Evolutionary conservation across 2,113 vertebrate genomes (phyloP), one percentile per base, ranked within the genome.

Genomic region (Entomyzon cyanotis): DNA sequence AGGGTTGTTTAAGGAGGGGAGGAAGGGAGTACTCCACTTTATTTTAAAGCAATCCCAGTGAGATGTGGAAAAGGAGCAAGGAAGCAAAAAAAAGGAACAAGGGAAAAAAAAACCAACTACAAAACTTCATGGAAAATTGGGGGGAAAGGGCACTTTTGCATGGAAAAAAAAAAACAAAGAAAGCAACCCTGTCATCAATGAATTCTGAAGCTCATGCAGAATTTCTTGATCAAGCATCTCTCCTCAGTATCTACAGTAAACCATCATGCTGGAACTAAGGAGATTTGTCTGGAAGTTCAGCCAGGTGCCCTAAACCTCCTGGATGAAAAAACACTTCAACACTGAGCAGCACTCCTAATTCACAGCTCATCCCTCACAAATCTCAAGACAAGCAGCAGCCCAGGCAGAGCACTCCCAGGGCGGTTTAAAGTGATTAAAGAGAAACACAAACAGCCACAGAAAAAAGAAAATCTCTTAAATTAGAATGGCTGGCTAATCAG

Each of bases 11-110:
- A 16, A 37, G 14, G 78, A 31, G 6, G 7, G 14, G 9, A 46
- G 12, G 7, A 24, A 47, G 5, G 5, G 4, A 12, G 6, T 60
- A 5, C 1, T 2, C 9, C 4, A 19, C 11, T 42, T n/a, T 35
- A 42, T 30, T 41, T 59, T 65, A 24, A 42, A 75, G 19, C 46
- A 23, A 19, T 68, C 28, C 25, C 73, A 60, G 44, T 39, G 5
- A 18, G 4, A 64, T 23, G 28, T 55, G 17, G 30, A 69, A 64
- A 89, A 77, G 16, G 15, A 44, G 16, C 42, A 44, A 44, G 42
- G 42, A 17, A 17, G 16, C 15, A 47, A 47, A 47, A 47, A 47
- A 22, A 47, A 46, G 18, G 14, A 73, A 60, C 12, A 31, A n/a
- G 37, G 8, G 9, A 37, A 52, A 28, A 69, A 30, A 22, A 33